Percentiles rank a stretch among this genome's conserved stretches.
Evolutionary conservation across 2,888 invertebrate genomes (phyloP).

Genomic region (Nemapogon koenigi): DNA sequence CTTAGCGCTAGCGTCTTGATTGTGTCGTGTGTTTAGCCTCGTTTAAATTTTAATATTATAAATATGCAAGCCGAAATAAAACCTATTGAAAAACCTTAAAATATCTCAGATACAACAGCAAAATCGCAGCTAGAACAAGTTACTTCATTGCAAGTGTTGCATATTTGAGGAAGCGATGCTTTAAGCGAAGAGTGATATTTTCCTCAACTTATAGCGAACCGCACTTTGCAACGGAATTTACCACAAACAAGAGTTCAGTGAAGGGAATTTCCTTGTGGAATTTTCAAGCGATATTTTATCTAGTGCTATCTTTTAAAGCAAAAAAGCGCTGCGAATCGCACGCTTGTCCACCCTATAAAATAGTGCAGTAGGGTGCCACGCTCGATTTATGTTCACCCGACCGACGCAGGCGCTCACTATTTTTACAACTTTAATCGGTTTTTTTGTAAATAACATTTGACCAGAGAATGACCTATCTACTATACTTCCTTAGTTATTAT

Average conservation of each 20-base stretch:
- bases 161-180: too few species aligned
- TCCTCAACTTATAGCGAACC: conserved; percentile 28
- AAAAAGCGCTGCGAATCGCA: conserved; percentile 20
- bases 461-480: too few species aligned
- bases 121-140: too few species aligned
- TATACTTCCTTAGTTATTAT: too few species aligned
- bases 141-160: too few species aligned
- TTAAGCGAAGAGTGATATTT: conserved; percentile 25
- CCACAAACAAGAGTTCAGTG: conserved; percentile 9
- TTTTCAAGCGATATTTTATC: conserved; percentile 27
- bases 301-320: conserved; percentile 23
- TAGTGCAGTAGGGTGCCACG: conserved; percentile 18
- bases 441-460: too few species aligned
- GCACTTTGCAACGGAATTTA: conserved; percentile 7
- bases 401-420: background rate
- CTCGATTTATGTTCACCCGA: conserved; percentile 21
- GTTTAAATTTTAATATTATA: too few species aligned
- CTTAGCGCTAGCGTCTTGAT: too few species aligned
- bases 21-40: too few species aligned
- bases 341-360: conserved; percentile 25
- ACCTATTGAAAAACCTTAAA: too few species aligned
- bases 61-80: too few species aligned
- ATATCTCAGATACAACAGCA: too few species aligned
- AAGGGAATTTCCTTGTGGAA: conserved; percentile 19
- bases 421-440: conserved; percentile 7